Percentiles rank a stretch among this genome's conserved stretches.
These are phyloP conservation scores for Pyralis farinalis DNA, from an alignment of 2,888 invertebrate genomes.

Conservation along the genomic window DNA sequence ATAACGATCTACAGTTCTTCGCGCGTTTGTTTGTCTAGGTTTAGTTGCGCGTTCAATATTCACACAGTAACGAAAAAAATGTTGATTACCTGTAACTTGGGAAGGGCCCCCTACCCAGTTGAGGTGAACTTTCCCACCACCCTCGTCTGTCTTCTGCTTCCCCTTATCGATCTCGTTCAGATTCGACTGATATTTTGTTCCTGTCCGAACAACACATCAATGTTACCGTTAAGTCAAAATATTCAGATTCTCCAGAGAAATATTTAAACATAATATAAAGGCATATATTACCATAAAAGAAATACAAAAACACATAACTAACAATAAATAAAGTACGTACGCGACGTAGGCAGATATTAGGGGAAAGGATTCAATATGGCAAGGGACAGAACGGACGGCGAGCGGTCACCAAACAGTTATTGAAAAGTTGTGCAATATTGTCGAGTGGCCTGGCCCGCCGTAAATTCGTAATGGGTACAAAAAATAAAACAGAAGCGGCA, in stretches of 20 bases:
- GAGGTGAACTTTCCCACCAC: constrained; percentile 74
- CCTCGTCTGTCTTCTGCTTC: constrained; percentile 86
- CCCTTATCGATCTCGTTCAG: constrained; percentile 90
- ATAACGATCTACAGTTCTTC: too few species aligned
- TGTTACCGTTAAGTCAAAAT: neutral
- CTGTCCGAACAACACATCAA: constrained; percentile 63
- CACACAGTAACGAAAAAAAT: neutral
- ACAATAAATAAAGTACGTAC: too few species aligned
- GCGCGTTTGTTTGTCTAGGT: too few species aligned
- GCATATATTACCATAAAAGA: too few species aligned
- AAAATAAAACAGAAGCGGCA: constrained; percentile 64
- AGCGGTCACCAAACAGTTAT: constrained; percentile 66
- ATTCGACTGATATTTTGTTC: constrained; percentile 88
- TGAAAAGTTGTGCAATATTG: constrained; percentile 80
- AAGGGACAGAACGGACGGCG: constrained; percentile 47
- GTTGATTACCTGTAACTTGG: constrained; percentile 62
- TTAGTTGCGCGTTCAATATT: too few species aligned
- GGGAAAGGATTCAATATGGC: constrained; percentile 69
- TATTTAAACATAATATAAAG: too few species aligned
- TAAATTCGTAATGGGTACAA: constrained; percentile 79
- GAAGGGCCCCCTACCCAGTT: constrained; percentile 78
- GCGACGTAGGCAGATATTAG: too few species aligned
- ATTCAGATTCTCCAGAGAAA: too few species aligned
- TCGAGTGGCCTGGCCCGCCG: constrained; percentile 69
- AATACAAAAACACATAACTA: too few species aligned